Evolutionary conservation across 2,113 vertebrate genomes (phyloP).

Genomic region (Periophthalmus modestus): DNA sequence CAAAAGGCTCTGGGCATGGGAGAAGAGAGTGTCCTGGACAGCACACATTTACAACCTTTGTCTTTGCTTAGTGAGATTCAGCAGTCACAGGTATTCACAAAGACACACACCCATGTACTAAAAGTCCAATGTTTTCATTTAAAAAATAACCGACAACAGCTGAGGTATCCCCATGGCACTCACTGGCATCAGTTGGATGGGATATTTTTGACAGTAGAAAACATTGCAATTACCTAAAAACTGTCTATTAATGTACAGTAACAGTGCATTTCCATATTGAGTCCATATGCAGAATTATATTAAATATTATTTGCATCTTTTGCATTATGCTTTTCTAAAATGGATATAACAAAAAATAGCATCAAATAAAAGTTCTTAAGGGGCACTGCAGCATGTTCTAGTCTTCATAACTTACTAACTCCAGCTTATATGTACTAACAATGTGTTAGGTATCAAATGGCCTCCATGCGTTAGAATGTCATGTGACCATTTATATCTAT

Average conservation of each 20-base stretch:
- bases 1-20: conserved; percentile 69
- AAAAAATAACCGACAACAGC: too few species aligned
- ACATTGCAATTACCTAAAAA: not conserved
- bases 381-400: not conserved
- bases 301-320: not conserved
- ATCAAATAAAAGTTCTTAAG: not conserved
- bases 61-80: conserved; percentile 81
- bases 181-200: not conserved
- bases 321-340: not conserved
- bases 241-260: too few species aligned
- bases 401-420: not conserved
- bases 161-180: not conserved
- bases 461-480: not conserved
- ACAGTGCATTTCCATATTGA: not conserved
- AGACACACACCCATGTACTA: conserved; percentile 10
- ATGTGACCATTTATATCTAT: not conserved
- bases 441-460: not conserved
- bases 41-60: conserved; percentile 64
- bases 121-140: not conserved
- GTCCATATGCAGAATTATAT: not conserved
- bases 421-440: conserved; percentile 14
- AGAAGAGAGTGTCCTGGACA: conserved; percentile 71
- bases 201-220: not conserved
- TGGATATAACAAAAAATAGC: not conserved
- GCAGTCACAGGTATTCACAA: conserved; percentile 76